Percentiles rank a stretch among this genome's conserved stretches.
phyloP scores from a whole-genome alignment of 2,888 invertebrate genomes.

The Ptychoptera albimana region DNA sequence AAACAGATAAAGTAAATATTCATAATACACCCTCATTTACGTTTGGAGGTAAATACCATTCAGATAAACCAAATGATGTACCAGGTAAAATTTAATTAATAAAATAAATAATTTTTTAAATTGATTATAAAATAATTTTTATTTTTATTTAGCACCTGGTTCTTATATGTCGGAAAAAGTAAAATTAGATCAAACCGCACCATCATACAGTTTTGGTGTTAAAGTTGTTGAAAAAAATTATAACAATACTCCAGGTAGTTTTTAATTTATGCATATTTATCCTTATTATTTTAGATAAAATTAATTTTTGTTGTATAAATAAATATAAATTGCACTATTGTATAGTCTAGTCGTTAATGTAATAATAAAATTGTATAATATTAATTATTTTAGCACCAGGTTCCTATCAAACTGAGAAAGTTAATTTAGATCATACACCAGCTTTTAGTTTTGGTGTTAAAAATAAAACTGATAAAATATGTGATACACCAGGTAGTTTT shows the following conservation, averaged over 20 bases:
- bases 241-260: conserved; percentile 39
- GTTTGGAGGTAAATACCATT: conserved; percentile 32
- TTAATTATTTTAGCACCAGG: conserved; percentile 32
- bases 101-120: conserved; percentile 2
- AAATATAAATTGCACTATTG: no score
- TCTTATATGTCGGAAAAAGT: conserved; percentile 39
- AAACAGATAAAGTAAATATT: conserved; percentile 29
- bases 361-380: background rate
- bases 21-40: conserved; percentile 32
- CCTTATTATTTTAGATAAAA: no score
- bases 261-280: no score
- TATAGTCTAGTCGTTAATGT: no score
- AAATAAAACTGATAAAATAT: conserved; percentile 32
- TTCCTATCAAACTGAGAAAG: conserved; percentile 38
- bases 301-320: no score
- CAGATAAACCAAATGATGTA: conserved; percentile 28
- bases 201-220: conserved; percentile 41
- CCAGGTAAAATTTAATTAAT: conserved; percentile 28
- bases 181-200: conserved; percentile 37
- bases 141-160: conserved; percentile 31
- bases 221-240: conserved; percentile 39
- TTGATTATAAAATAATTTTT: background rate
- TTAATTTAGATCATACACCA: conserved; percentile 34
- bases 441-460: conserved; percentile 35
- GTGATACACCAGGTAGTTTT: conserved; percentile 29